These are phyloP conservation scores for Atherix ibis DNA, from an alignment of 2,888 invertebrate genomes.

Conservation along the genomic window DNA sequence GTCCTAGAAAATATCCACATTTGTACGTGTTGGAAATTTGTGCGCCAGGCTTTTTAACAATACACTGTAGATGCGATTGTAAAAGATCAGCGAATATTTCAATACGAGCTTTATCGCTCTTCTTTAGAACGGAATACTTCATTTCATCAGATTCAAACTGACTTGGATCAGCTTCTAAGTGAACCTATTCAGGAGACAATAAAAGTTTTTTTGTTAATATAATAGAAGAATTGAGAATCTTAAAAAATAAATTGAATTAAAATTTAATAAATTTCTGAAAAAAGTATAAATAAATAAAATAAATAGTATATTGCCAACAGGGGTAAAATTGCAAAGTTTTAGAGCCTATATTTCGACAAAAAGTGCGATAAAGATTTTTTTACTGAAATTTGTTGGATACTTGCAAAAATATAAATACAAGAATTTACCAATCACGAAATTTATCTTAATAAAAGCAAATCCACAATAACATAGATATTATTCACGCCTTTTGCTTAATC, in stretches of 20 bases:
- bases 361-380: too few species aligned
- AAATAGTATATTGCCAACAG: too few species aligned
- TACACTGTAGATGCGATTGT: constrained; percentile 42
- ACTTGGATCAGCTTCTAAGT: constrained; percentile 61
- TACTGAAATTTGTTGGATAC: too few species aligned
- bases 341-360: too few species aligned
- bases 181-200: constrained; percentile 40
- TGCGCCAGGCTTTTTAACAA: constrained; percentile 8
- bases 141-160: constrained; percentile 46
- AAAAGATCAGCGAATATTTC: constrained; percentile 66
- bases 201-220: constrained; percentile 1
- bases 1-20: constrained; percentile 51
- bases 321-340: too few species aligned
- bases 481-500: too few species aligned
- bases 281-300: too few species aligned
- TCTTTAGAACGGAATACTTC: constrained; percentile 40
- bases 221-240: neutral
- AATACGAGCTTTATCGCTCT: constrained; percentile 52
- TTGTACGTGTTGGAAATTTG: constrained; percentile 32
- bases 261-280: too few species aligned
- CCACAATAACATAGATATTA: too few species aligned
- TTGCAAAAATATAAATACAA: too few species aligned
- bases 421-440: too few species aligned
- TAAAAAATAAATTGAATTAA: neutral
- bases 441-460: too few species aligned